Conservation (phyloP, 2,888 invertebrate species). For the Odontocerum albicorne region DNA sequence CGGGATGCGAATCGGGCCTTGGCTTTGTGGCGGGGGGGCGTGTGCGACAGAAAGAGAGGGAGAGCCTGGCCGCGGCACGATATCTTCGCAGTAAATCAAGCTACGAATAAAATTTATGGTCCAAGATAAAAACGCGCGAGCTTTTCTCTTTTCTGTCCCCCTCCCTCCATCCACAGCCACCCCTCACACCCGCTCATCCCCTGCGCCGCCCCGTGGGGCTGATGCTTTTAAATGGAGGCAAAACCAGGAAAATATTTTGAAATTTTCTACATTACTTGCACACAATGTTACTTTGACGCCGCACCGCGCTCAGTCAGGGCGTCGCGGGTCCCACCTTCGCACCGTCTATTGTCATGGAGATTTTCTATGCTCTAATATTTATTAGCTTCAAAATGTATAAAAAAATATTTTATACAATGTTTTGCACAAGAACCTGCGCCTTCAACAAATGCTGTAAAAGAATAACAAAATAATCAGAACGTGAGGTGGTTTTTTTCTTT, state of each 20-base stretch:
- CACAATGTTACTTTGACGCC: neutral
- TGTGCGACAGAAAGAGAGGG: constrained; percentile 43
- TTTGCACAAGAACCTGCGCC: too few relatives aligned
- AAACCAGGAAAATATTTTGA: constrained; percentile 16
- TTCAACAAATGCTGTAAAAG: too few relatives aligned
- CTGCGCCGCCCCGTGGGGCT: constrained; percentile 8
- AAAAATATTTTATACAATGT: too few relatives aligned
- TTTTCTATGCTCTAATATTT: too few relatives aligned
- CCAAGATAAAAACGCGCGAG: constrained; percentile 64
- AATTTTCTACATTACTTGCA: constrained; percentile 12
- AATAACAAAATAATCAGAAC: too few relatives aligned
- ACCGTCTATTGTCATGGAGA: too few relatives aligned
- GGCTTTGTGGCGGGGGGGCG: constrained; percentile 24
- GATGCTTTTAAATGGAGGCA: constrained; percentile 17
- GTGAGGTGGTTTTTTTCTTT: too few relatives aligned
- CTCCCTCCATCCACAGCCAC: constrained; percentile 5
- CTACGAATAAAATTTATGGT: constrained; percentile 64
- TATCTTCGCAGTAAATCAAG: constrained; percentile 64
- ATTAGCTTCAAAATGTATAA: too few relatives aligned
- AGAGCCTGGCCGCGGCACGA: constrained; percentile 49
- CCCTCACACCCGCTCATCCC: constrained; percentile 5
- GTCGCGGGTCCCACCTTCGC: too few relatives aligned
- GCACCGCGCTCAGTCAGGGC: too few relatives aligned
- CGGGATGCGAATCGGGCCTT: constrained; percentile 31
- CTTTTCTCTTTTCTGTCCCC: constrained; percentile 60